Base-by-base conservation (phyloP, 23 tunicate genomes). In the Pegea sp. region DNA sequence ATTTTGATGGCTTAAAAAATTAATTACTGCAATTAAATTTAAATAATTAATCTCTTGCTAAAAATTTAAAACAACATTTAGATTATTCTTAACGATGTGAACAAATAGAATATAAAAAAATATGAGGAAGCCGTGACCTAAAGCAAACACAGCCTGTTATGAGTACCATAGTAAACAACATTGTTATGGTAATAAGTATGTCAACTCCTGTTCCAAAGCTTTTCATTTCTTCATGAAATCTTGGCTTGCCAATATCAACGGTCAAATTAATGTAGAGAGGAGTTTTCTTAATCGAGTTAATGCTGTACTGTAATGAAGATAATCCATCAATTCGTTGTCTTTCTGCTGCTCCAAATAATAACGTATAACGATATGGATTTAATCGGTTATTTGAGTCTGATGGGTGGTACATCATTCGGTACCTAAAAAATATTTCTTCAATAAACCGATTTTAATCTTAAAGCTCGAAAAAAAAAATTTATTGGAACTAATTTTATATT, bases 361-460 rank as follows among this genome's bases (percentile, higher is more conserved):
- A 34, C 1, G 87, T 66, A 57, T 68, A 74, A 5, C 84, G 84
- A 28, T 74, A 74, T 22, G 84, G 84, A 42, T 74, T 74, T 13
- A 74, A 56, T 29, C 72, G 48, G 62, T 74, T 74, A 62, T 58
- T 74, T 26, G 59, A 60, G 66, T 74, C 84, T 27, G 72, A 66
- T 7, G 84, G 84, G 62, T 74, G 84, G 64, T 65, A 74, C 26
- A 65, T 63, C 84, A 74, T 74, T 30, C 84, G 66, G 63, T 74
- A 74, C 30, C 84, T 74, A 63, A 16, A 18, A 66, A 33, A 59
- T 24, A 23, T 26, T 8, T n/a, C n/a, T n/a, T n/a, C n/a, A n/a
- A n/a, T n/a, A n/a, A n/a, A n/a, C n/a, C n/a, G n/a, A n/a, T n/a
- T n/a, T n/a, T n/a, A n/a, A n/a, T n/a, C n/a, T n/a, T n/a, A n/a